Conservation (phyloP, 2,888 invertebrate species). For the Scrobipalpa costella region DNA sequence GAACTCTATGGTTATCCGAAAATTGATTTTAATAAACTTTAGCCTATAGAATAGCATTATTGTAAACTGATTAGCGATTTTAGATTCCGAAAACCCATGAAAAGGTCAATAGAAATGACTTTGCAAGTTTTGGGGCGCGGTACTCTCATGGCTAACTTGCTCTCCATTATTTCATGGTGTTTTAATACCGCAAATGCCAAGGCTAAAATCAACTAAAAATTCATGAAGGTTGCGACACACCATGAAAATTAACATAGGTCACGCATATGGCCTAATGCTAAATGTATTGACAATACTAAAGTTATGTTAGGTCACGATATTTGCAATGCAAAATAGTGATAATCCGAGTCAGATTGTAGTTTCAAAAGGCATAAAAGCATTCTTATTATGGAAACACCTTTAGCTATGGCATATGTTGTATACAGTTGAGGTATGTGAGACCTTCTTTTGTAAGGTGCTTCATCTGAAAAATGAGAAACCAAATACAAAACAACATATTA, state of each 20-base stretch:
- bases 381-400: too few relatives aligned
- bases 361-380: background rate
- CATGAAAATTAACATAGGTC: slow-evolving; percentile 26
- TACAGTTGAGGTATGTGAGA: too few relatives aligned
- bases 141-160: slow-evolving; percentile 33
- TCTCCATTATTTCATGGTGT: slow-evolving; percentile 25
- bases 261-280: background rate
- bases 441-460: too few relatives aligned
- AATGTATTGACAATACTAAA: background rate
- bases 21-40: background rate
- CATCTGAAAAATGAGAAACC: too few relatives aligned
- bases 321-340: slow-evolving; percentile 20
- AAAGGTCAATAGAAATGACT: slow-evolving; percentile 39
- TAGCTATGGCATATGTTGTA: too few relatives aligned
- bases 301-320: slow-evolving; percentile 23
- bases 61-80: background rate
- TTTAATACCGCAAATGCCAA: slow-evolving; percentile 29
- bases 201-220: slow-evolving; percentile 22
- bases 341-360: slow-evolving; percentile 18
- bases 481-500: too few relatives aligned
- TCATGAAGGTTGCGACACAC: slow-evolving; percentile 23
- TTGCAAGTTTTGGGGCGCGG: slow-evolving; percentile 41
- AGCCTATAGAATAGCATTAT: background rate
- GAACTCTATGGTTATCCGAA: background rate
- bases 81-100: background rate